phyloP scores from a whole-genome alignment of 2,888 invertebrate genomes.

The Apotomis turbidana region DNA sequence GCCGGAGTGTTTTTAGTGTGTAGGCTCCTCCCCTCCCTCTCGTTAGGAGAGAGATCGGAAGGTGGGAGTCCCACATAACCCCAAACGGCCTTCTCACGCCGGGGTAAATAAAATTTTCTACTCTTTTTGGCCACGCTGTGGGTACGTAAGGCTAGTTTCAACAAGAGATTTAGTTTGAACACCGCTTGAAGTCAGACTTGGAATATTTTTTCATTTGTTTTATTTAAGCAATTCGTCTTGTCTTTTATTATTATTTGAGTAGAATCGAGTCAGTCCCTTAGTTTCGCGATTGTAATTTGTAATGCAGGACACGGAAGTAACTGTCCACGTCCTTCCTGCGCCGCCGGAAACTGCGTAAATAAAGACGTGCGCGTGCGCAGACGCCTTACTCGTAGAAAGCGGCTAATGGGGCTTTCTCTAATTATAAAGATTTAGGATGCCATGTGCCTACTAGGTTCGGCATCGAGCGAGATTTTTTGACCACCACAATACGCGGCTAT shows the following conservation, averaged over 20 bases:
- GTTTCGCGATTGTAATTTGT: slow-evolving; percentile 54
- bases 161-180: no score
- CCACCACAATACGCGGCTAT: no score
- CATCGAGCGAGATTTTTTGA: no score
- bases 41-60: no score
- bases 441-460: neutral
- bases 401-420: slow-evolving; percentile 37
- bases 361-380: slow-evolving; percentile 45
- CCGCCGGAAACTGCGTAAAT: slow-evolving; percentile 58
- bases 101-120: no score
- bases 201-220: neutral
- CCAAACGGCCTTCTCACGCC: no score
- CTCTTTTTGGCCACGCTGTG: no score
- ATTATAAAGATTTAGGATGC: slow-evolving; percentile 28
- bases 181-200: no score
- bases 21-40: no score
- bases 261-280: slow-evolving; percentile 3
- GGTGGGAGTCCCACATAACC: no score
- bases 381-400: slow-evolving; percentile 24
- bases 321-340: slow-evolving; percentile 65
- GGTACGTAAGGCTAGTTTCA: no score
- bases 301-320: slow-evolving; percentile 69
- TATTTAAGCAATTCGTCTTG: neutral
- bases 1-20: no score
- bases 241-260: neutral